A percentile compares a stretch with the other conserved stretches of the same genome.
phyloP scores from a whole-genome alignment of 2,888 invertebrate species.

The Sclerodermus sp. region DNA sequence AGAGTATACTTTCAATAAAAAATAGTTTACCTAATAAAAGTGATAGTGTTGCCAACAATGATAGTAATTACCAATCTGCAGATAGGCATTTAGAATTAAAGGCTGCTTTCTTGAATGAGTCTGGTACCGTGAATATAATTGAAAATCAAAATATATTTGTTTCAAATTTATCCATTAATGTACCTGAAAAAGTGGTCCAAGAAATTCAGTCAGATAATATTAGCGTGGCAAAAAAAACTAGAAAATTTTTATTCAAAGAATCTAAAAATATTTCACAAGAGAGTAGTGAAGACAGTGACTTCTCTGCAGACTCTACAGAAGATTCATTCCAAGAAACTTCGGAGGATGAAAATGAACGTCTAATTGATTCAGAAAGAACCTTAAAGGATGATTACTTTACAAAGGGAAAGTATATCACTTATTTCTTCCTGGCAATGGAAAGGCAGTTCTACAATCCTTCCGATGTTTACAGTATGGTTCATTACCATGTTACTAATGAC shows the following conservation, averaged over 20 bases:
- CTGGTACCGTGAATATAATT: background rate
- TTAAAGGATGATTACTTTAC: constrained; percentile 46
- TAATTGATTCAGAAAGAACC: constrained; percentile 32
- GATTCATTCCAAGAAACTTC: constrained; percentile 34
- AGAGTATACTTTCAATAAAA: too few species aligned
- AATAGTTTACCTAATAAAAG: too few species aligned
- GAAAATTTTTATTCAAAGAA: constrained; percentile 26
- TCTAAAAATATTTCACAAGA: constrained; percentile 19
- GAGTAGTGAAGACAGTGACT: constrained; percentile 43
- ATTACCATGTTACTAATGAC: constrained; percentile 34
- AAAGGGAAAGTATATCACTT: constrained; percentile 47
- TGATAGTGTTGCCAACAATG: too few species aligned
- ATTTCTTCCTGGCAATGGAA: constrained; percentile 52
- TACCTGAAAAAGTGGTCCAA: background rate
- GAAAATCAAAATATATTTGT: background rate
- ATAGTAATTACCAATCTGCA: background rate
- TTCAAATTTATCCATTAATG: background rate
- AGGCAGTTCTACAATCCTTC: constrained; percentile 44
- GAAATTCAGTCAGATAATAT: constrained; percentile 1
- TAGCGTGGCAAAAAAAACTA: constrained; percentile 2
- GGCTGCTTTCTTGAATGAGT: constrained; percentile 20
- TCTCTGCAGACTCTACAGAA: constrained; percentile 38
- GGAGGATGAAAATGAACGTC: constrained; percentile 34
- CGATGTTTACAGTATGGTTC: constrained; percentile 45
- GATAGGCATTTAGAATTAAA: constrained; percentile 26